Conservation (phyloP, 1,140 invertebrate species). For the Pachypsylla venusta region DNA sequence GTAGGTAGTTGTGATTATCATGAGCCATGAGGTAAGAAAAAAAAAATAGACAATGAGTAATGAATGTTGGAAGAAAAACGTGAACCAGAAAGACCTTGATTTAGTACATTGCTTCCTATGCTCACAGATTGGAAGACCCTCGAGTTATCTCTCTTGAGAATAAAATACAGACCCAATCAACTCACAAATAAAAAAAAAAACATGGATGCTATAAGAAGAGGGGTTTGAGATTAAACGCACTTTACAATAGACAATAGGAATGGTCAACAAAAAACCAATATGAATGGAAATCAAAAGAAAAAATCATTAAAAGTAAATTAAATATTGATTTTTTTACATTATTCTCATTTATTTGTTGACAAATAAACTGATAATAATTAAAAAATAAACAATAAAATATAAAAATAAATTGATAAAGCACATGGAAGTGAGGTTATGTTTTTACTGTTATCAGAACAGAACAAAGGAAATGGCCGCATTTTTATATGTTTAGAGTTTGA, state of each 20-base stretch:
- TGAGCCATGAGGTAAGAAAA: too few species aligned
- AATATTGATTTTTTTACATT: background rate
- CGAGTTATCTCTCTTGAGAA: conserved; percentile 1
- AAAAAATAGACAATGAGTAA: too few species aligned
- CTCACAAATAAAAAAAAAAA: background rate
- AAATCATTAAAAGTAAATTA: background rate
- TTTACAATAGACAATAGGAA: too few species aligned
- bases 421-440: conserved; percentile 3
- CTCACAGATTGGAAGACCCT: conserved; percentile 2
- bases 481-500: too few species aligned
- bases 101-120: conserved; percentile 3
- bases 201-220: conserved; percentile 3
- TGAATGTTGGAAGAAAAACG: too few species aligned
- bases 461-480: conserved; percentile 8
- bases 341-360: background rate
- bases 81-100: conserved; percentile 7
- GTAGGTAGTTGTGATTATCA: too few species aligned
- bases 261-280: background rate
- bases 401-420: background rate
- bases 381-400: background rate
- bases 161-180: background rate
- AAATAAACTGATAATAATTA: background rate
- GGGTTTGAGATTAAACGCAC: background rate
- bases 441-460: conserved; percentile 1
- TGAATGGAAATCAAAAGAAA: background rate